Evolutionary conservation across 2,888 invertebrate species (phyloP).

Genomic region (Lithophane ornitopus): DNA sequence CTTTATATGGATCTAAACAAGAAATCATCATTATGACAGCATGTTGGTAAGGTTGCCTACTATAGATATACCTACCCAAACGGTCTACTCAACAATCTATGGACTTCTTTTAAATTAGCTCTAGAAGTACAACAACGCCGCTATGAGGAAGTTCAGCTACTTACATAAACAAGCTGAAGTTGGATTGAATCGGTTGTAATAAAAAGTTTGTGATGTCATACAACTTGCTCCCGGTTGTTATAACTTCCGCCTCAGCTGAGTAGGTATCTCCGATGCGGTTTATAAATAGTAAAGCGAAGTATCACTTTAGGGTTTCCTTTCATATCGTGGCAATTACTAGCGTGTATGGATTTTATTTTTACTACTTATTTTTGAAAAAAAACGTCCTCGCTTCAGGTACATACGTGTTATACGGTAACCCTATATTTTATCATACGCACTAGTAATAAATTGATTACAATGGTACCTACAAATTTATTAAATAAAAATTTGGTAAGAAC

Average conservation of each 20-base stretch:
- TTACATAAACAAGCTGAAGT: slow-evolving; percentile 46
- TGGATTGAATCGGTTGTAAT: slow-evolving; percentile 49
- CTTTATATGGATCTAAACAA: neutral
- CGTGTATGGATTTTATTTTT: neutral
- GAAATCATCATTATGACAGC: neutral
- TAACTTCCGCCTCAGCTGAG: slow-evolving; percentile 35
- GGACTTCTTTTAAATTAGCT: slow-evolving; percentile 24
- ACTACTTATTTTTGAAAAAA: neutral
- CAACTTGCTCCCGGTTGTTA: slow-evolving; percentile 53
- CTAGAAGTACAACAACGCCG: slow-evolving; percentile 2
- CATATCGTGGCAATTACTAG: neutral
- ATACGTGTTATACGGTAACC: no score
- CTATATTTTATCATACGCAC: neutral
- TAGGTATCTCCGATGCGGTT: neutral
- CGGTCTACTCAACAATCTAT: neutral
- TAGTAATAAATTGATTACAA: no score
- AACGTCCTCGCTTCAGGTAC: neutral
- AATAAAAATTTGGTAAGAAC: neutral
- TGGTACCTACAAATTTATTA: neutral
- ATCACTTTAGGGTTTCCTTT: neutral
- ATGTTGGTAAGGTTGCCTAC: neutral
- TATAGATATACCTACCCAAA: neutral
- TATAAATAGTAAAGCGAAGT: neutral
- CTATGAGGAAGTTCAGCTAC: slow-evolving; percentile 29
- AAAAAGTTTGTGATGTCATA: slow-evolving; percentile 60